Evolutionary conservation across 2,797 vertebrate genomes (phyloP), one percentile per base, ranked within the genome.

Genomic region (Enteromius afrohamiltoni): DNA sequence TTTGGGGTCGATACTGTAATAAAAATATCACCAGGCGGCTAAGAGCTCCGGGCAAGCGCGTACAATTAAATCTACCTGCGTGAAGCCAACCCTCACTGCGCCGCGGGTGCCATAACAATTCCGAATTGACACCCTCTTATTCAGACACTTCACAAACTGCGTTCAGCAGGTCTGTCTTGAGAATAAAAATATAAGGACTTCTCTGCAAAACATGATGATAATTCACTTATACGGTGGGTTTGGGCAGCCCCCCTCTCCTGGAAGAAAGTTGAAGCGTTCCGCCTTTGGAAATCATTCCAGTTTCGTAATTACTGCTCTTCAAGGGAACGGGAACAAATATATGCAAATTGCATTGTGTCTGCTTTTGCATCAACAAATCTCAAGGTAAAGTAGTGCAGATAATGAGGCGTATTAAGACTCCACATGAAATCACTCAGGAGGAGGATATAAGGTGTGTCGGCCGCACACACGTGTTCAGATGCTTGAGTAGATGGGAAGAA

Each of bases 321-420:
- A 84, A 85, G 89, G 85, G 79, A 86, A 84, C 53, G 79, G 82
- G 77, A 87, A 87, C 89, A 90, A 89, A 91, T 90, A 83, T 86
- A 91, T 90, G 90, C 88, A 90, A 90, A 91, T 90, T 90, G 87
- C 82, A 86, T 85, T 86, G 88, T 89, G 88, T 86, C 85, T 87
- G 88, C 73, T 82, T 89, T 74, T 82, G 86, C 88, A 88, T 89
- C 90, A 90, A 91, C 88, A 90, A 89, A 88, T 90, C 89, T 90
- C 84, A 88, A 90, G 87, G 89, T 91, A 90, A 90, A 90, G 84
- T 77, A 81, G 80, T 78, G 68, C 82, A 88, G 86, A 90, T 90
- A 91, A 91, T 89, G 87, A 91, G 89, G 77, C 37, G 23, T 79
- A 86, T 88, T 89, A 88, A 87, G 85, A 83, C 82, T 83, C 82